Conservation (phyloP, 1,140 invertebrate genomes). For the Dendroctonus ponderosae region DNA sequence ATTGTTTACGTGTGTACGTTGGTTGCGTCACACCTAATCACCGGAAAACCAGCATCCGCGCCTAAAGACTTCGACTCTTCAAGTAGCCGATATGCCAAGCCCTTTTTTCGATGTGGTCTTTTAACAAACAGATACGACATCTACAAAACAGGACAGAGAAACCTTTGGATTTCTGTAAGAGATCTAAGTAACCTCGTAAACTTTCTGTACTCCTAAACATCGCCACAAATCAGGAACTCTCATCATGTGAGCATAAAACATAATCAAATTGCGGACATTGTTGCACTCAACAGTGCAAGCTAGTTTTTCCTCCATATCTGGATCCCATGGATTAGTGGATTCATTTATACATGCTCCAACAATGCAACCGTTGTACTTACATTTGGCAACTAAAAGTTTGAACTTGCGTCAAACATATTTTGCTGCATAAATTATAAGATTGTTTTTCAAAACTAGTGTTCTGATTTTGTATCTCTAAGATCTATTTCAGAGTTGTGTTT, state of each 20-base stretch:
- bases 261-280: constrained; percentile 44
- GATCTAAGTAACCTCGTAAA: constrained; percentile 49
- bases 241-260: constrained; percentile 50
- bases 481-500: constrained; percentile 5
- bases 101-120: constrained; percentile 43
- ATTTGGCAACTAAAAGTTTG: constrained; percentile 47
- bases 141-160: constrained; percentile 29
- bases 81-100: constrained; percentile 49
- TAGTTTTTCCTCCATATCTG: constrained; percentile 42
- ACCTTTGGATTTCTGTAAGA: constrained; percentile 6
- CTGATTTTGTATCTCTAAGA: no score
- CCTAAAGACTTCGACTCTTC: constrained; percentile 50
- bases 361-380: constrained; percentile 48
- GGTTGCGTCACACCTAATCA: constrained; percentile 53
- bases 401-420: no score
- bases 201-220: constrained; percentile 44
- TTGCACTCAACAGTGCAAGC: constrained; percentile 43
- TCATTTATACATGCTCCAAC: constrained; percentile 52
- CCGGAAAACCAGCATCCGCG: constrained; percentile 48
- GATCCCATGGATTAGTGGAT: constrained; percentile 44
- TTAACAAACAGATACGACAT: constrained; percentile 50
- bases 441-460: no score
- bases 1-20: constrained; percentile 43
- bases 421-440: no score
- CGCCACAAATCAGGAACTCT: constrained; percentile 48